Conservation (phyloP, 1,140 invertebrate species). For the Papilio polytes region DNA sequence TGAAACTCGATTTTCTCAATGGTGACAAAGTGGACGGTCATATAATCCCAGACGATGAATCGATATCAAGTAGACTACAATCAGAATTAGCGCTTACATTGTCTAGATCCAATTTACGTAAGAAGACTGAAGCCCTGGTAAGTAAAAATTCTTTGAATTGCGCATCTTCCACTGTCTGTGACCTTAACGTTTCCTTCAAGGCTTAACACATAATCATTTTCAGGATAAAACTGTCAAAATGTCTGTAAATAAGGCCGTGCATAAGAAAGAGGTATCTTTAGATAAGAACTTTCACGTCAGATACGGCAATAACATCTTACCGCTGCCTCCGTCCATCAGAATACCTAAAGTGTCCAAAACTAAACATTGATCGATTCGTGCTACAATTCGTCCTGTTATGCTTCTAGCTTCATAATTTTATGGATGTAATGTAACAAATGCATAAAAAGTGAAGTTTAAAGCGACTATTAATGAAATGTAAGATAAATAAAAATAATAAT, state of each 20-base stretch:
- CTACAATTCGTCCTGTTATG: slow-evolving; percentile 26
- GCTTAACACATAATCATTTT: slow-evolving; percentile 57
- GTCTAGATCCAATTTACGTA: slow-evolving; percentile 89
- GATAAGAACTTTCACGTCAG: slow-evolving; percentile 82
- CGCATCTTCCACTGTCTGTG: neutral
- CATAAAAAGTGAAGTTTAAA: slow-evolving; percentile 20
- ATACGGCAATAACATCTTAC: slow-evolving; percentile 83
- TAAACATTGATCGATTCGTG: slow-evolving; percentile 52
- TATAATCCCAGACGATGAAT: slow-evolving; percentile 67
- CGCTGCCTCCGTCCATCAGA: slow-evolving; percentile 78
- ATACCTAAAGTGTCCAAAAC: slow-evolving; percentile 80
- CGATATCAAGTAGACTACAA: slow-evolving; percentile 87
- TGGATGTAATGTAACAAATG: slow-evolving; percentile 23
- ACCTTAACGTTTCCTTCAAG: slow-evolving; percentile 39
- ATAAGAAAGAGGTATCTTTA: slow-evolving; percentile 60
- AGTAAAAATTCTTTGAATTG: slow-evolving; percentile 53
- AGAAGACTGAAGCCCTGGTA: slow-evolving; percentile 88
- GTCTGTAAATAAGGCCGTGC: slow-evolving; percentile 47
- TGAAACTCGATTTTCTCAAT: slow-evolving; percentile 88
- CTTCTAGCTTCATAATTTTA: slow-evolving; percentile 30
- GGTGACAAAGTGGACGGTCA: slow-evolving; percentile 72
- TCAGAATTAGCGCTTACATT: slow-evolving; percentile 89
- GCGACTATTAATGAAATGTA: slow-evolving; percentile 41
- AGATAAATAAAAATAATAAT: slow-evolving; percentile 35
- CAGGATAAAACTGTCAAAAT: slow-evolving; percentile 67